Evolutionary conservation across 1,140 invertebrate genomes (phyloP).

Genomic region (Zaprionus gabonicus): DNA sequence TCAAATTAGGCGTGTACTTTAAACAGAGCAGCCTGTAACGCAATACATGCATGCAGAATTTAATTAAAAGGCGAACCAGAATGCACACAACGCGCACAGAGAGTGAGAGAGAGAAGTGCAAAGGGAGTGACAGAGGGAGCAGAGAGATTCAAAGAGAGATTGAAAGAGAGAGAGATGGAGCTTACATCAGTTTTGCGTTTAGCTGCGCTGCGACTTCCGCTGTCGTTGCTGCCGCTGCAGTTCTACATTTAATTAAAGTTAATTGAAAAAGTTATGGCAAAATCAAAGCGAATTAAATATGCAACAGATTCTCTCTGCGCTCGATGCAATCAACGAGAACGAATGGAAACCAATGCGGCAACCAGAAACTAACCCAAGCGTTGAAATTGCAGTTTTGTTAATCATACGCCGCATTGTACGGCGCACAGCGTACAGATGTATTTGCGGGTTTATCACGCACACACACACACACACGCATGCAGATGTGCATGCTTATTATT

Average conservation of each 20-base stretch:
- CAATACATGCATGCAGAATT: slow-evolving; percentile 55
- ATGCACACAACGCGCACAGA: slow-evolving; percentile 10
- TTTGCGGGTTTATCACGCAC: slow-evolving; percentile 31
- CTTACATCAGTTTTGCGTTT: slow-evolving; percentile 13
- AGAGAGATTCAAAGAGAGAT: background rate
- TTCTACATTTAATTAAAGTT: slow-evolving; percentile 77
- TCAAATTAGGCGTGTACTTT: slow-evolving; percentile 42
- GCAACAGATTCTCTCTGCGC: slow-evolving; percentile 59
- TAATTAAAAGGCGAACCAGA: slow-evolving; percentile 61
- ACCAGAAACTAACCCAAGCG: slow-evolving; percentile 1
- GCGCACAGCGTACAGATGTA: slow-evolving; percentile 39
- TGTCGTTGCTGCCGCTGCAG: slow-evolving; percentile 31
- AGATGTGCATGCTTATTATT: slow-evolving; percentile 42
- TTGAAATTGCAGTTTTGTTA: slow-evolving; percentile 56
- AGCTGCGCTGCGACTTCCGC: slow-evolving; percentile 1
- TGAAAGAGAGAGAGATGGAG: background rate
- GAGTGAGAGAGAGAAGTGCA: background rate
- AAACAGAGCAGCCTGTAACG: slow-evolving; percentile 23
- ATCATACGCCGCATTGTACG: slow-evolving; percentile 56
- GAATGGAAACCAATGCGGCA: slow-evolving; percentile 34
- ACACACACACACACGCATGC: slow-evolving; percentile 12
- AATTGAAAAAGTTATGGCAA: slow-evolving; percentile 77
- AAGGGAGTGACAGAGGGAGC: background rate
- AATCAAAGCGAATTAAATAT: slow-evolving; percentile 80
- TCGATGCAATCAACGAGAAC: slow-evolving; percentile 55